Evolutionary conservation across 2,888 invertebrate species (phyloP).

Genomic region (Allygus modestus): DNA sequence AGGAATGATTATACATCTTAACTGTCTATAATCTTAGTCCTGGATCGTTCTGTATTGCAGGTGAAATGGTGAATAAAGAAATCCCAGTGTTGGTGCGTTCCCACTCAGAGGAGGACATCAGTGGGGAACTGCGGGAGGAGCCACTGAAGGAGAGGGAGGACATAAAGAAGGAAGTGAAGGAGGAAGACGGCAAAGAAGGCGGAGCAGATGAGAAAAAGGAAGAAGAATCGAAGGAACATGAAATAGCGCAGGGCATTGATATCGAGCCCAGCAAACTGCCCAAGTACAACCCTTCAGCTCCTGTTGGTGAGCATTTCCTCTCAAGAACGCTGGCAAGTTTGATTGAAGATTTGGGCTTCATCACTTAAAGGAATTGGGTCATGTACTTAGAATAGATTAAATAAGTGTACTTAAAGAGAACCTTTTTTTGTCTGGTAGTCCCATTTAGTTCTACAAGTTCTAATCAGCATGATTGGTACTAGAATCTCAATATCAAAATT

Average conservation of each 20-base stretch:
- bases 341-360: too few species aligned
- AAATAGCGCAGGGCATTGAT: conserved; percentile 50
- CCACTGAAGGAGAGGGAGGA: conserved; percentile 72
- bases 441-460: too few species aligned
- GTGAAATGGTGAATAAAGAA: conserved; percentile 59
- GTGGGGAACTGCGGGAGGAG: conserved; percentile 63
- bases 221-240: conserved; percentile 72
- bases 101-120: conserved; percentile 59
- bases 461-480: too few species aligned
- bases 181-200: conserved; percentile 76
- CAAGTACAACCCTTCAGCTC: conserved; percentile 50
- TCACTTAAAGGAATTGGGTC: too few species aligned
- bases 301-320: conserved; percentile 50
- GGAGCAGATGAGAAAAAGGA: conserved; percentile 74
- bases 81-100: conserved; percentile 42
- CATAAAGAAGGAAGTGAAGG: conserved; percentile 77
- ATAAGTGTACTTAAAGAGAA: too few species aligned
- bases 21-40: too few species aligned
- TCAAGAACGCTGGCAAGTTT: too few species aligned
- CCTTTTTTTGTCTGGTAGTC: too few species aligned
- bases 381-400: too few species aligned
- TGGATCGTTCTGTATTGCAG: too few species aligned
- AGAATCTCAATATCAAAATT: too few species aligned
- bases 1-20: too few species aligned
- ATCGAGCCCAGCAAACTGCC: conserved; percentile 53